These are phyloP conservation scores for Remorina albescens DNA, from an alignment of 2,797 vertebrate species.

Conservation along the genomic window DNA sequence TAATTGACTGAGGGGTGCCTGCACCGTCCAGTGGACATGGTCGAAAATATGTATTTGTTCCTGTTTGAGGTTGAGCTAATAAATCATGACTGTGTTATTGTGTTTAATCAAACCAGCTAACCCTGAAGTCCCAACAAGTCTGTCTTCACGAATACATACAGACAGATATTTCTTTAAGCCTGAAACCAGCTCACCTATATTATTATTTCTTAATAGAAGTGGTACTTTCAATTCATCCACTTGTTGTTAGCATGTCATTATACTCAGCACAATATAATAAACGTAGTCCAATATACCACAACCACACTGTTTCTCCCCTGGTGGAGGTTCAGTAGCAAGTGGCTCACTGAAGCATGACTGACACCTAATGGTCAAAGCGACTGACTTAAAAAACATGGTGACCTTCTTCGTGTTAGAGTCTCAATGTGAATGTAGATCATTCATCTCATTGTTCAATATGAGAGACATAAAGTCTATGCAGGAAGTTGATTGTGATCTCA, in stretches of 20 bases:
- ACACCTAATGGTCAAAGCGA: conserved; percentile 2
- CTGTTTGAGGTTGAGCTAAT: neutral
- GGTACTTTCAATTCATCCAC: neutral
- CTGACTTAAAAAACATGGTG: neutral
- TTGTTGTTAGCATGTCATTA: too few relatives aligned
- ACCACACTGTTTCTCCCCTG: too few relatives aligned
- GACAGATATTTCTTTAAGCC: conserved; percentile 24
- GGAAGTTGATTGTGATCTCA: too few relatives aligned
- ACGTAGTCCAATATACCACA: too few relatives aligned
- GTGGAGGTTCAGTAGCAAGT: too few relatives aligned
- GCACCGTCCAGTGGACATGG: neutral
- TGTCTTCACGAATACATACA: neutral
- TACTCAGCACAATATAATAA: too few relatives aligned
- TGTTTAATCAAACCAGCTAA: neutral
- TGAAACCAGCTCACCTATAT: neutral
- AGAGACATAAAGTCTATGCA: too few relatives aligned
- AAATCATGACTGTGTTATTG: neutral
- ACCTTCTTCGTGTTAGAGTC: too few relatives aligned
- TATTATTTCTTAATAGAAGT: neutral
- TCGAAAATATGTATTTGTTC: neutral
- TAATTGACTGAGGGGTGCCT: neutral
- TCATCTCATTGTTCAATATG: too few relatives aligned
- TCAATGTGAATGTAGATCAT: too few relatives aligned
- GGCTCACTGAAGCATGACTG: too few relatives aligned
- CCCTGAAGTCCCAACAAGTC: neutral